Percentiles rank a stretch among this genome's conserved stretches.
Evolutionary conservation across 1,140 invertebrate species (phyloP).

Genomic region (Lysiphlebus fabarum): DNA sequence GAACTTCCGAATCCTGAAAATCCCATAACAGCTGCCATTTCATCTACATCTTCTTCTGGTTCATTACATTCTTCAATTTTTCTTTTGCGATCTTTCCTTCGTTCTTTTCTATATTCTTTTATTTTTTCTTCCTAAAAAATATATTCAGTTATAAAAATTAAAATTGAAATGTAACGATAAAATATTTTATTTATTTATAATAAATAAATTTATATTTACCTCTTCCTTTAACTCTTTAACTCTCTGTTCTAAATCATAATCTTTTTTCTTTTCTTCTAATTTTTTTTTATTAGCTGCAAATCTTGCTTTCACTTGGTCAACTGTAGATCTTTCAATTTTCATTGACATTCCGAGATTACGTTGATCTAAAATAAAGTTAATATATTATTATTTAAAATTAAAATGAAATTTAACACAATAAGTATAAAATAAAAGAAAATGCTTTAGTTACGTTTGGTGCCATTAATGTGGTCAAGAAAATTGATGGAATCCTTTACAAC

Average conservation of each 20-base stretch:
- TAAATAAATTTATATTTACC: slow-evolving; percentile 43
- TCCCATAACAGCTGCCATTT: slow-evolving; percentile 95
- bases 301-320: slow-evolving; percentile 93
- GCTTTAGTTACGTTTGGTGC: slow-evolving; percentile 83
- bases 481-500: slow-evolving; percentile 99
- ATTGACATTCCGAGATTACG: slow-evolving; percentile 99
- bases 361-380: slow-evolving; percentile 69
- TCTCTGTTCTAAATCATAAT: slow-evolving; percentile 90
- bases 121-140: slow-evolving; percentile 78
- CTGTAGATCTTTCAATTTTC: slow-evolving; percentile 91
- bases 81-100: slow-evolving; percentile 84
- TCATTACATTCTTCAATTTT: slow-evolving; percentile 76
- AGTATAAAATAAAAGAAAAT: background rate
- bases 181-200: too few relatives aligned
- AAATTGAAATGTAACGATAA: background rate
- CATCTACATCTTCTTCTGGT: slow-evolving; percentile 62
- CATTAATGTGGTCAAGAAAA: slow-evolving; percentile 99
- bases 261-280: slow-evolving; percentile 91
- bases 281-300: slow-evolving; percentile 94
- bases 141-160: slow-evolving; percentile 16
- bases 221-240: slow-evolving; percentile 94
- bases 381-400: slow-evolving; percentile 19
- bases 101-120: slow-evolving; percentile 89
- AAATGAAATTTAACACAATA: background rate
- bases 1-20: slow-evolving; percentile 89